Conservation (phyloP, 53 echinoderm and acorn worm genomes). For the Echinometra lucunter region DNA sequence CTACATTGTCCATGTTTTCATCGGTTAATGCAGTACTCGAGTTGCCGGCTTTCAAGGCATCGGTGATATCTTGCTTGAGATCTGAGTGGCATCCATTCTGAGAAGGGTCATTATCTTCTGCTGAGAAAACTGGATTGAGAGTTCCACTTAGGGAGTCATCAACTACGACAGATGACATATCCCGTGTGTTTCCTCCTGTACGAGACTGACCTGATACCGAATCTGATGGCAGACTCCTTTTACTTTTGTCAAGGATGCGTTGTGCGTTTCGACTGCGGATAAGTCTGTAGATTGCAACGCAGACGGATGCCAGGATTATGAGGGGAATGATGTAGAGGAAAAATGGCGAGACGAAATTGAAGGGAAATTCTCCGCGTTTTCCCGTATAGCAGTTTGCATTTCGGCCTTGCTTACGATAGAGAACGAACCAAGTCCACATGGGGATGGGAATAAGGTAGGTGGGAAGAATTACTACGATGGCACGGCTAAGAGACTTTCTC, state of each 20-base stretch:
- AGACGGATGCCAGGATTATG: slow-evolving; percentile 64
- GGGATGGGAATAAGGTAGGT: slow-evolving; percentile 67
- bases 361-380: slow-evolving; percentile 47
- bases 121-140: background rate
- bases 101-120: background rate
- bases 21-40: background rate
- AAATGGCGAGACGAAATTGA: slow-evolving; percentile 63
- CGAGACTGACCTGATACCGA: background rate
- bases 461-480: slow-evolving; percentile 52
- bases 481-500: slow-evolving; percentile 70
- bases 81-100: background rate
- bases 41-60: background rate
- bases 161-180: background rate
- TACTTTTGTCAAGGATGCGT: background rate
- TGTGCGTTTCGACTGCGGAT: slow-evolving; percentile 4
- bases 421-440: slow-evolving; percentile 70
- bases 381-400: slow-evolving; percentile 60
- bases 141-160: background rate
- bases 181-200: background rate
- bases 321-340: slow-evolving; percentile 73
- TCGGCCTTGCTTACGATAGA: slow-evolving; percentile 43
- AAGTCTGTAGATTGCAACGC: slow-evolving; percentile 50
- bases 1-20: background rate
- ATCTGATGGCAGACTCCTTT: background rate
- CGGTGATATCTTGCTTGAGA: background rate